Conservation (phyloP, 1,140 invertebrate genomes). For the Stegodyphus mimosarum region DNA sequence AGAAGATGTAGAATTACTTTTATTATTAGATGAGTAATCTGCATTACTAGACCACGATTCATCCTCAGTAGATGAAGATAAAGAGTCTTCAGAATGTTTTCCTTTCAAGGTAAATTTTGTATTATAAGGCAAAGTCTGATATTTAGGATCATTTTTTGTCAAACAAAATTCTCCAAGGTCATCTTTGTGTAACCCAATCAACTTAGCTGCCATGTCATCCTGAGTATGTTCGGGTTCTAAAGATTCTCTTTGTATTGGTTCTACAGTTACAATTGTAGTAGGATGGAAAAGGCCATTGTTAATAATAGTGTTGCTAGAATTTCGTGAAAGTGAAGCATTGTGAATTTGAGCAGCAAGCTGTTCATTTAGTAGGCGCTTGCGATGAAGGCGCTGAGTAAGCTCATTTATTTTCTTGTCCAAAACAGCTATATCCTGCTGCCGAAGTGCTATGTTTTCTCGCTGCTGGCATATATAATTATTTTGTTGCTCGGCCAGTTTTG, state of each 20-base stretch:
- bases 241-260: conserved; percentile 81
- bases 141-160: conserved; percentile 91
- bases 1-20: conserved; percentile 9
- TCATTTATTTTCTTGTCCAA: conserved; percentile 94
- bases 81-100: conserved; percentile 42
- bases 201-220: conserved; percentile 65
- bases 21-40: conserved; percentile 20
- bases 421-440: conserved; percentile 88
- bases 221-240: conserved; percentile 62
- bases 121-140: conserved; percentile 91
- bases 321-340: conserved; percentile 24
- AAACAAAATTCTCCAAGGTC: conserved; percentile 68
- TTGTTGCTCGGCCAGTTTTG: conserved; percentile 95
- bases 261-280: conserved; percentile 80
- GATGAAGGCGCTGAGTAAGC: conserved; percentile 87
- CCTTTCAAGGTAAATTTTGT: conserved; percentile 75
- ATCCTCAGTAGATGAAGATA: conserved; percentile 36
- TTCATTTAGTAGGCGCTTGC: conserved; percentile 86
- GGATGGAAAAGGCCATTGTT: conserved; percentile 33
- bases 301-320: neutral
- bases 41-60: conserved; percentile 39
- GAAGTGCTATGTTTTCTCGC: conserved; percentile 82
- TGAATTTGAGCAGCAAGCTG: conserved; percentile 82
- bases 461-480: conserved; percentile 87
- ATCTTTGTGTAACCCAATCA: conserved; percentile 21